phyloP scores from a whole-genome alignment of 2,888 invertebrate genomes.

The Pilophorus perplexus region DNA sequence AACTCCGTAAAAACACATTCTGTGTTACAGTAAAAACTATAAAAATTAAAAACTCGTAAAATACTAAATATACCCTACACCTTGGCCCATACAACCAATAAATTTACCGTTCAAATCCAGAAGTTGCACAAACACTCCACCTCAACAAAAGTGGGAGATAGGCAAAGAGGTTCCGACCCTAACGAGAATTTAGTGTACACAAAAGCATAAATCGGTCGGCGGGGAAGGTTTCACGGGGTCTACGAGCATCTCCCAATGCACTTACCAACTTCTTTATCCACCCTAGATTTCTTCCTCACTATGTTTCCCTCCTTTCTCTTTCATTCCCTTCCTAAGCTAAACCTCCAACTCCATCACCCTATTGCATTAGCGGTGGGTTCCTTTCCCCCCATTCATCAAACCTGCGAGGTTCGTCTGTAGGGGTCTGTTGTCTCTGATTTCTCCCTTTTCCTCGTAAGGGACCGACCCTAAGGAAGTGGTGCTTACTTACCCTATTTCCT shows the following conservation, averaged over 20 bases:
- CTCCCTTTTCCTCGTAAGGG: not conserved
- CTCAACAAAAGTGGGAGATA: not conserved
- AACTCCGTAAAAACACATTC: too few relatives aligned
- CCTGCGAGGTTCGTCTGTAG: not conserved
- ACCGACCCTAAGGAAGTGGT: not conserved
- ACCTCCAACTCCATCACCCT: not conserved
- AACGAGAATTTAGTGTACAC: slow-evolving; percentile 42
- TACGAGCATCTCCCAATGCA: slow-evolving; percentile 28
- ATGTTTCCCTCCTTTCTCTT: slow-evolving; percentile 17
- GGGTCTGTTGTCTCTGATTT: not conserved
- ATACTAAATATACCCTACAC: too few relatives aligned
- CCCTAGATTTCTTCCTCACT: too few relatives aligned
- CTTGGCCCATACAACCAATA: too few relatives aligned
- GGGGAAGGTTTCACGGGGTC: slow-evolving; percentile 1
- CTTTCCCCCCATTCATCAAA: slow-evolving; percentile 28
- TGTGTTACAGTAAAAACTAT: too few relatives aligned
- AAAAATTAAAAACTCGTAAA: too few relatives aligned
- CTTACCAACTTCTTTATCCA: slow-evolving; percentile 35
- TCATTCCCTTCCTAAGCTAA: not conserved
- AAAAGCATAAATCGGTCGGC: slow-evolving; percentile 39
- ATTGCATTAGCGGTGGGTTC: slow-evolving; percentile 28
- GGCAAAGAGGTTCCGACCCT: slow-evolving; percentile 33
- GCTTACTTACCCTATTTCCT: slow-evolving; percentile 8
- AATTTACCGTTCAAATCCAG: not conserved
- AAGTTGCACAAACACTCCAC: slow-evolving; percentile 1